Percentiles rank a stretch among this genome's conserved stretches.
Evolutionary conservation across 2,797 vertebrate species (phyloP).

Genomic region (Acipenser oxyrinchus): DNA sequence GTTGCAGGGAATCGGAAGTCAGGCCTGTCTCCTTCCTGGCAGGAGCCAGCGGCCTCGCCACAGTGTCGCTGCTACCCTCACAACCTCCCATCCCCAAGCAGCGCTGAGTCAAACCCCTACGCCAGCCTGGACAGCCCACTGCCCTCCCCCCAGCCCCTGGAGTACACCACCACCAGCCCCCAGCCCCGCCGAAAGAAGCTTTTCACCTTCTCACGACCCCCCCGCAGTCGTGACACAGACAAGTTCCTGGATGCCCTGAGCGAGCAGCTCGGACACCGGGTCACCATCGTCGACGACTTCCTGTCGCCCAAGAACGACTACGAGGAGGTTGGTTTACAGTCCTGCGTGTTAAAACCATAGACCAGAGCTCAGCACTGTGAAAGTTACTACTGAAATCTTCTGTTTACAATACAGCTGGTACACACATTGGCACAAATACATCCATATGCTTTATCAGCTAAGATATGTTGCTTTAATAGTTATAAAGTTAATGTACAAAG

Average conservation of each 20-base stretch:
- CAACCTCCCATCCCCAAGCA: constrained; percentile 74
- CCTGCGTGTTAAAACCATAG: not conserved
- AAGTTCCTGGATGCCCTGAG: constrained; percentile 88
- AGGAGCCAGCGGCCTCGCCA: constrained; percentile 65
- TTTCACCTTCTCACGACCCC: constrained; percentile 87
- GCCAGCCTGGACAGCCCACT: constrained; percentile 91
- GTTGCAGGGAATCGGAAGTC: constrained; percentile 64
- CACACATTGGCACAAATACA: too few species aligned
- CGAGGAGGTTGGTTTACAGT: constrained; percentile 75
- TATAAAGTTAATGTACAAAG: too few species aligned
- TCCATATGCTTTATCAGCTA: too few species aligned
- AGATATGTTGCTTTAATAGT: too few species aligned
- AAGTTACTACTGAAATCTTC: too few species aligned
- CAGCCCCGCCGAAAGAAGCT: constrained; percentile 74
- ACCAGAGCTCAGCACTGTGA: accelerated
- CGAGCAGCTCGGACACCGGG: constrained; percentile 84
- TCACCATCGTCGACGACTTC: constrained; percentile 82
- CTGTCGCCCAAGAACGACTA: constrained; percentile 87
- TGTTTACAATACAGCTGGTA: too few species aligned
- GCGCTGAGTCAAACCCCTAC: constrained; percentile 90
- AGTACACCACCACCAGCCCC: constrained; percentile 56
- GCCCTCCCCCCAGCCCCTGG: constrained; percentile 61
- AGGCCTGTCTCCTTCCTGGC: constrained; percentile 70
- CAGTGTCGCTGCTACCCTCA: constrained; percentile 70
- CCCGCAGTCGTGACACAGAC: constrained; percentile 84